phyloP scores from a whole-genome alignment of 2,888 invertebrate genomes.

The Stictocephala bisonia region DNA sequence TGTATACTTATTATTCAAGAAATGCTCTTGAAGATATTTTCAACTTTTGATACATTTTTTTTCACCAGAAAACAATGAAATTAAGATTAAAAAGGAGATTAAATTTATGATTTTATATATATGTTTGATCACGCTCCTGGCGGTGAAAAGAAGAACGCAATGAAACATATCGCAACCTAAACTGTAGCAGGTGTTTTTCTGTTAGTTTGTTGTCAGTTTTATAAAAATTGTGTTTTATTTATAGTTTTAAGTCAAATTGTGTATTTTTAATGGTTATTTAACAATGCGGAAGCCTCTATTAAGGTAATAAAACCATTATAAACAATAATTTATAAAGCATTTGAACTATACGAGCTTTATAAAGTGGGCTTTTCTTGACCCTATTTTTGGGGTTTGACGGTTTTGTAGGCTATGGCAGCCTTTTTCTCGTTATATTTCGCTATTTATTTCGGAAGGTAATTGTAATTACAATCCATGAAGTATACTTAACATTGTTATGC shows the following conservation, averaged over 20 bases:
- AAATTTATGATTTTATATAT: constrained; percentile 5
- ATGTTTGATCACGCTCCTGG: constrained; percentile 49
- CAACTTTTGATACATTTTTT: no score
- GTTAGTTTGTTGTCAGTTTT: constrained; percentile 55
- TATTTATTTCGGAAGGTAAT: no score
- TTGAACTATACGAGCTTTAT: not conserved
- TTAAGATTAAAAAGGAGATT: not conserved
- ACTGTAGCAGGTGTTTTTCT: constrained; percentile 56
- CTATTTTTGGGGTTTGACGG: constrained; percentile 58
- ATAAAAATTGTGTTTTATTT: constrained; percentile 48
- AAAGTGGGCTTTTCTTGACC: constrained; percentile 53
- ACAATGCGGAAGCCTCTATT: constrained; percentile 51
- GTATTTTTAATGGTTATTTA: constrained; percentile 44
- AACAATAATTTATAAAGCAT: not conserved
- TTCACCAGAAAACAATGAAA: not conserved
- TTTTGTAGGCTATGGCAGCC: constrained; percentile 56
- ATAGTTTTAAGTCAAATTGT: constrained; percentile 39
- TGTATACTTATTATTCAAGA: no score
- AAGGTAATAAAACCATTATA: constrained; percentile 36
- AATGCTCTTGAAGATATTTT: no score
- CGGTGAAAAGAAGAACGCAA: constrained; percentile 52
- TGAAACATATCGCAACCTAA: constrained; percentile 55
- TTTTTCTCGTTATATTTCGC: constrained; percentile 38
- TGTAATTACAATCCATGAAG: no score
- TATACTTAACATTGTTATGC: no score